Conservation (phyloP, 2,888 invertebrate species). For the Pammene aurita region DNA sequence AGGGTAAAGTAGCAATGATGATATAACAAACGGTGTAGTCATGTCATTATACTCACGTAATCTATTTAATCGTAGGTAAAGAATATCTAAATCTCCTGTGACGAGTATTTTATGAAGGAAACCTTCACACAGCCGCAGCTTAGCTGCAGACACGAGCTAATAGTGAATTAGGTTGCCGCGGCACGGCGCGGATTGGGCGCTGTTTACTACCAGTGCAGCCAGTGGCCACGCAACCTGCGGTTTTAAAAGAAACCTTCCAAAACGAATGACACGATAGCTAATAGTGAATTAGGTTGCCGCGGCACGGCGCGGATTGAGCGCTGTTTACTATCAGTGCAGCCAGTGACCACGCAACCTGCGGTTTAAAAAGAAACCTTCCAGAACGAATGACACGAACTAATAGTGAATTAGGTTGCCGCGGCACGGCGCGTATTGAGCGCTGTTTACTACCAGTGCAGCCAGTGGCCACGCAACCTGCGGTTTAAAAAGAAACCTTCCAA, state of each 20-base stretch:
- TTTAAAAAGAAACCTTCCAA: neutral
- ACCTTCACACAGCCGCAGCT: slow-evolving; percentile 18
- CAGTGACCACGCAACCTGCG: slow-evolving; percentile 1
- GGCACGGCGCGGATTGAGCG: slow-evolving; percentile 36
- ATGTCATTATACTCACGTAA: too few species aligned
- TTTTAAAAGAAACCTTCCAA: neutral
- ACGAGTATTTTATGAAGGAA: slow-evolving; percentile 4
- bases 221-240: slow-evolving; percentile 1
- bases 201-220: slow-evolving; percentile 29
- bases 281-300: slow-evolving; percentile 39
- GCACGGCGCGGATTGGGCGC: slow-evolving; percentile 36
- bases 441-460: slow-evolving; percentile 29
- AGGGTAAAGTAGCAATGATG: too few species aligned
- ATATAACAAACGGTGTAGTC: too few species aligned
- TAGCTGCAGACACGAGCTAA: slow-evolving; percentile 42
- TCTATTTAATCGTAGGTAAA: too few species aligned
- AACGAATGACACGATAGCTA: slow-evolving; percentile 37
- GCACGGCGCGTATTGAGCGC: slow-evolving; percentile 36
- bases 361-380: neutral
- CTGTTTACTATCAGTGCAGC: slow-evolving; percentile 30
- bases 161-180: slow-evolving; percentile 39
- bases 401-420: slow-evolving; percentile 39
- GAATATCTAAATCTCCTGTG: neutral
- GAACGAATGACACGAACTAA: slow-evolving; percentile 41
- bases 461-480: slow-evolving; percentile 1